Evolutionary conservation across 37 sponge, comb jelly and placozoan genomes (phyloP).

Genomic region (Crambe crambe): DNA sequence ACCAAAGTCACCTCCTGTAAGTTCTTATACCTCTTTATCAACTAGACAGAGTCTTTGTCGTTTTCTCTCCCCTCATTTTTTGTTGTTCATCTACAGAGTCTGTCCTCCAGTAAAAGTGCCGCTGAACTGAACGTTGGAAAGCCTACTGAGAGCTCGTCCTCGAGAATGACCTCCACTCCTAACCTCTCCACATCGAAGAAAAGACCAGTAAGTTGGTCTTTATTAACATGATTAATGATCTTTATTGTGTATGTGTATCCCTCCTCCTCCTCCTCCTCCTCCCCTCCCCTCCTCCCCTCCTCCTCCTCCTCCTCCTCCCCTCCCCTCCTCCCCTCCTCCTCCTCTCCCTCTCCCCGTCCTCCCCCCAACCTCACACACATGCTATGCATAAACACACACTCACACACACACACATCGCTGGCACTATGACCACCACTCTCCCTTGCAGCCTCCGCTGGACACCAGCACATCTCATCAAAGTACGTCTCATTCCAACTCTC

Average conservation of each 20-base stretch:
- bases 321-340: neutral
- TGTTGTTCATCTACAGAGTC: constrained; percentile 1
- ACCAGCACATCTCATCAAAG: neutral
- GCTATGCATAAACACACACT: neutral
- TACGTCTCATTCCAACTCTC: neutral
- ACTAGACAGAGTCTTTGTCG: too few relatives aligned
- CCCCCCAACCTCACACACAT: neutral
- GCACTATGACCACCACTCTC: neutral
- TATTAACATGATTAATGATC: neutral
- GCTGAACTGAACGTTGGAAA: neutral
- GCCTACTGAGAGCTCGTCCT: neutral
- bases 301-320: neutral
- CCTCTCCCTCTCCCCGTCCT: neutral
- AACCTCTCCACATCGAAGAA: constrained; percentile 12
- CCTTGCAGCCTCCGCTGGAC: constrained; percentile 28
- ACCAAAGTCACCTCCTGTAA: too few relatives aligned
- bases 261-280: neutral
- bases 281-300: neutral
- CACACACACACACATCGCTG: neutral
- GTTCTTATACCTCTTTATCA: too few relatives aligned
- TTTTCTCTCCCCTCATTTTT: too few relatives aligned
- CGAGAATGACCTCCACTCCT: neutral
- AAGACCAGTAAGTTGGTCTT: constrained; percentile 24
- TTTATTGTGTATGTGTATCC: neutral
- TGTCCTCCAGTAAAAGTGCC: neutral